Evolutionary conservation across 1,140 invertebrate species (phyloP).

Genomic region (Conus ventricosus): DNA sequence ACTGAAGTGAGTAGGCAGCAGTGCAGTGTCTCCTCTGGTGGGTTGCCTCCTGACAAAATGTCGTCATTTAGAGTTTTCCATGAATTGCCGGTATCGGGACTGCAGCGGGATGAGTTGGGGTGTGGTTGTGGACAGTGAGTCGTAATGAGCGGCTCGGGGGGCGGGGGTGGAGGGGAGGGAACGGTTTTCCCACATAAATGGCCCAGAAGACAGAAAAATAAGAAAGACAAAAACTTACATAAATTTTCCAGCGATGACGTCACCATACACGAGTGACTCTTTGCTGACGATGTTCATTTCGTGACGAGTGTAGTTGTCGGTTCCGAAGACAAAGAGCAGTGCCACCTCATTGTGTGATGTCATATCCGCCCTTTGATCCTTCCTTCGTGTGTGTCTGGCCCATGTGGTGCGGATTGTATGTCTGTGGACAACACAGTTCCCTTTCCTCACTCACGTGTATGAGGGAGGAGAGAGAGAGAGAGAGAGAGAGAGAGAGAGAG

Average conservation of each 20-base stretch:
- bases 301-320: neutral
- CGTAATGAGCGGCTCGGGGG: no score
- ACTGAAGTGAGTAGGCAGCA: no score
- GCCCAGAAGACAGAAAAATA: neutral
- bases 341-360: neutral
- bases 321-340: constrained; percentile 39
- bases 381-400: constrained; percentile 2
- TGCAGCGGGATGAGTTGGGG: no score
- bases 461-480: no score
- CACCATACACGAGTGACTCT: constrained; percentile 26
- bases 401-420: constrained; percentile 35
- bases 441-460: no score
- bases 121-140: no score
- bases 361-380: neutral
- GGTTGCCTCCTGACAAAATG: no score
- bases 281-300: neutral
- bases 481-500: no score
- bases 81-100: no score
- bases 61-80: neutral
- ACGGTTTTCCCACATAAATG: neutral
- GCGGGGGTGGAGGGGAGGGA: no score
- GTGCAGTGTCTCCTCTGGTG: no score
- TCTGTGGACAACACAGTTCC: neutral
- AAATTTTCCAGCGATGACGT: constrained; percentile 17
- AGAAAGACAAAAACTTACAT: neutral